phyloP scores from a whole-genome alignment of 2,888 invertebrate species.

The Erebia epiphron region DNA sequence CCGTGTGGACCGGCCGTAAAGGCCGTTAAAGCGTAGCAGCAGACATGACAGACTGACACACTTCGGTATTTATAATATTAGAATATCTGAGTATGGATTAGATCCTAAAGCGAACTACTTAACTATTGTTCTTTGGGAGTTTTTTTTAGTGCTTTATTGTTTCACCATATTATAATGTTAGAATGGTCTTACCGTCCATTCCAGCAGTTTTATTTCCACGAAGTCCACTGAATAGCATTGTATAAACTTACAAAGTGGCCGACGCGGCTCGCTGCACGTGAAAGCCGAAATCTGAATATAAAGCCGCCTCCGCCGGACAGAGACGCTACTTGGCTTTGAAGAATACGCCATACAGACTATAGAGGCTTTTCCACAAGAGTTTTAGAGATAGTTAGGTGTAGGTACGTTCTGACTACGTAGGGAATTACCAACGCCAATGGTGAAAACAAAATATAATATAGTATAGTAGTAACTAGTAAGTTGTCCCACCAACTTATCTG shows the following conservation, averaged over 20 bases:
- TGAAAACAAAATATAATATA: too few species aligned
- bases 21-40: too few species aligned
- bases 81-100: too few species aligned
- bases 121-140: too few species aligned
- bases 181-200: constrained; percentile 17
- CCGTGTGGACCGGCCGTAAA: too few species aligned
- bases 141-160: neutral
- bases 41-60: too few species aligned
- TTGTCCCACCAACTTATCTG: too few species aligned
- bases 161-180: neutral
- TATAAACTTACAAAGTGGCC: constrained; percentile 79
- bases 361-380: neutral
- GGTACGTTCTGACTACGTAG: neutral
- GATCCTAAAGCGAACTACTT: too few species aligned
- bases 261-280: constrained; percentile 60
- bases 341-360: constrained; percentile 8
- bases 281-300: constrained; percentile 54
- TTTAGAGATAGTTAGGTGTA: neutral
- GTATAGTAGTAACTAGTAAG: too few species aligned
- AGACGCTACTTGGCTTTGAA: constrained; percentile 56
- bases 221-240: constrained; percentile 46
- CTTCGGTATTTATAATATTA: too few species aligned
- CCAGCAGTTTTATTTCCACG: constrained; percentile 29
- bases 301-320: constrained; percentile 50
- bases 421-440: too few species aligned